Evolutionary conservation across 1,140 invertebrate species (phyloP).

Genomic region (Platyscapa corneri): DNA sequence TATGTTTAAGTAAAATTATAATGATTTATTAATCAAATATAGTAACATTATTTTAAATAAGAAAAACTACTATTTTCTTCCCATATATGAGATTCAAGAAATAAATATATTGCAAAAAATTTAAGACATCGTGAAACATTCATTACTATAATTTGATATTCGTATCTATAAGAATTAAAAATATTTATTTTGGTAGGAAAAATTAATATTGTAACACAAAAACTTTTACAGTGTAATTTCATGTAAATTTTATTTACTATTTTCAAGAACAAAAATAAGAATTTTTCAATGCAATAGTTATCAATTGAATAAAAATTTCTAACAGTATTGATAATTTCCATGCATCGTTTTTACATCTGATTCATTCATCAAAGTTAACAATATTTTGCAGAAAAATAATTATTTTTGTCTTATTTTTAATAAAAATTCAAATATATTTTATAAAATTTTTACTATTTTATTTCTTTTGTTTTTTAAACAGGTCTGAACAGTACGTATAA

Average conservation of each 20-base stretch:
- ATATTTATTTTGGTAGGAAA: background rate
- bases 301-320: background rate
- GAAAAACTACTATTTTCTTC: no score
- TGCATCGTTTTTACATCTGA: background rate
- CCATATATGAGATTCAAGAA: no score
- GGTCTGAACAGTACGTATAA: slow-evolving; percentile 53
- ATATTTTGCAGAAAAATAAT: slow-evolving; percentile 44
- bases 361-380: background rate
- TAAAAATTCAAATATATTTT: slow-evolving; percentile 21
- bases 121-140: no score
- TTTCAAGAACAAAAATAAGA: slow-evolving; percentile 42
- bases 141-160: background rate
- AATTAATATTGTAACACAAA: background rate
- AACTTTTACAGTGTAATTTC: slow-evolving; percentile 35
- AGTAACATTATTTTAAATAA: background rate
- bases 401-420: slow-evolving; percentile 44
- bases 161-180: background rate
- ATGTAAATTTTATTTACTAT: slow-evolving; percentile 28
- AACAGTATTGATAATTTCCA: background rate
- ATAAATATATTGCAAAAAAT: no score
- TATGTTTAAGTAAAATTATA: background rate
- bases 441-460: slow-evolving; percentile 43
- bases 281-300: slow-evolving; percentile 35
- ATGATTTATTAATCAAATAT: background rate
- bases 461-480: slow-evolving; percentile 50